A percentile compares a stretch with the other conserved stretches of the same genome.
These are phyloP conservation scores for Nephotettix cincticeps DNA, from an alignment of 1,140 invertebrate species.

Conservation along the genomic window DNA sequence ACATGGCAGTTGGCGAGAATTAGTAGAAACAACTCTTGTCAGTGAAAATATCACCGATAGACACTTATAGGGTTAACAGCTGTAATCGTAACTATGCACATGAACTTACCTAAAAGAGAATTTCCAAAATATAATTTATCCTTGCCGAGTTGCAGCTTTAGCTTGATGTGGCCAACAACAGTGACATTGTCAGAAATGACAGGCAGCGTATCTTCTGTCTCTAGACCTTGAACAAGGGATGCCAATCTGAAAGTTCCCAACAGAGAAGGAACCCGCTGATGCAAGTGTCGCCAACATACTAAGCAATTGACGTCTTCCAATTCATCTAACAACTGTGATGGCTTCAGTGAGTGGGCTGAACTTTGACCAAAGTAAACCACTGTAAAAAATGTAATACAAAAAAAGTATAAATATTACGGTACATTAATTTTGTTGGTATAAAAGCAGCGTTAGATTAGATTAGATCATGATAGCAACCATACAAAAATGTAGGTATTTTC, in stretches of 20 bases:
- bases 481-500: no score
- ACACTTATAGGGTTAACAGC: no score
- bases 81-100: no score
- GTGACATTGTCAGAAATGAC: neutral
- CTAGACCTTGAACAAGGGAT: neutral
- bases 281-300: conserved; percentile 15
- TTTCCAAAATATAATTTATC: neutral
- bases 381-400: no score
- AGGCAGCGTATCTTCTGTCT: neutral
- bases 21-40: no score
- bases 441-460: no score
- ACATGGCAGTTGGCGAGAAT: no score
- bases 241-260: neutral
- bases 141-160: neutral
- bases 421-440: no score
- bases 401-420: no score
- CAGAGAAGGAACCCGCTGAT: conserved; percentile 3
- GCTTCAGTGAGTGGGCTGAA: neutral
- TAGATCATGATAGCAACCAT: no score
- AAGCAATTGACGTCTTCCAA: neutral
- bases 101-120: no score
- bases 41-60: no score
- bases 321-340: neutral
- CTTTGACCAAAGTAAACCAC: conserved; percentile 17
- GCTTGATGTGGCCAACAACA: neutral